A percentile compares a stretch with the other conserved stretches of the same genome.
These are phyloP conservation scores for Drosophila austrosaltans DNA, from an alignment of 2,888 invertebrate species.

Conservation along the genomic window DNA sequence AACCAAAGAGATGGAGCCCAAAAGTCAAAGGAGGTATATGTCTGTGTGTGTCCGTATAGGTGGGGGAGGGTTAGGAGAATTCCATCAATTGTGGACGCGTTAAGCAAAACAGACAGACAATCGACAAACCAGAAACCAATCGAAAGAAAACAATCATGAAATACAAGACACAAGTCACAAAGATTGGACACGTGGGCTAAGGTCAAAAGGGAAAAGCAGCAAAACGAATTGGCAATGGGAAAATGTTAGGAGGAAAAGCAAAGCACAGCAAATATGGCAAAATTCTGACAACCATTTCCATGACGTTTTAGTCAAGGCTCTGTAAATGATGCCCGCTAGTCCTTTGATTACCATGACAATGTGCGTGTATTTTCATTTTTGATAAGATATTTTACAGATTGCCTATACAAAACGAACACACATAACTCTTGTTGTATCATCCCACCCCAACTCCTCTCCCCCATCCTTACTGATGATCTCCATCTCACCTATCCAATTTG, in stretches of 20 bases:
- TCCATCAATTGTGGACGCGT: slow-evolving; percentile 64
- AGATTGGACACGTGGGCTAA: slow-evolving; percentile 55
- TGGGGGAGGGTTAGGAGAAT: background rate
- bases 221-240: slow-evolving; percentile 17
- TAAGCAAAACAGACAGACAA: slow-evolving; percentile 68
- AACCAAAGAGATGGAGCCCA: slow-evolving; percentile 43
- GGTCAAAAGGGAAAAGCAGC: slow-evolving; percentile 45
- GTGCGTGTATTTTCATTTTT: slow-evolving; percentile 37
- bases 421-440: slow-evolving; percentile 30
- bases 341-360: slow-evolving; percentile 69
- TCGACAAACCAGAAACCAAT: slow-evolving; percentile 57
- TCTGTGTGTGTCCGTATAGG: background rate
- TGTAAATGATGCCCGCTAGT: slow-evolving; percentile 57
- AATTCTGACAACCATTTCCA: slow-evolving; percentile 63
- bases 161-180: slow-evolving; percentile 45
- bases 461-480: background rate
- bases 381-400: slow-evolving; percentile 57
- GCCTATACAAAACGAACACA: slow-evolving; percentile 35
- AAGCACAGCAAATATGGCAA: slow-evolving; percentile 48
- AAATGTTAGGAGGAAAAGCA: slow-evolving; percentile 26
- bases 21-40: slow-evolving; percentile 51
- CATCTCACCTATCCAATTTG: slow-evolving; percentile 36
- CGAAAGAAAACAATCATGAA: slow-evolving; percentile 65
- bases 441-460: slow-evolving; percentile 33
- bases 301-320: slow-evolving; percentile 41